phyloP scores from a whole-genome alignment of 2,113 vertebrate species.

The Taurulus bubalis region DNA sequence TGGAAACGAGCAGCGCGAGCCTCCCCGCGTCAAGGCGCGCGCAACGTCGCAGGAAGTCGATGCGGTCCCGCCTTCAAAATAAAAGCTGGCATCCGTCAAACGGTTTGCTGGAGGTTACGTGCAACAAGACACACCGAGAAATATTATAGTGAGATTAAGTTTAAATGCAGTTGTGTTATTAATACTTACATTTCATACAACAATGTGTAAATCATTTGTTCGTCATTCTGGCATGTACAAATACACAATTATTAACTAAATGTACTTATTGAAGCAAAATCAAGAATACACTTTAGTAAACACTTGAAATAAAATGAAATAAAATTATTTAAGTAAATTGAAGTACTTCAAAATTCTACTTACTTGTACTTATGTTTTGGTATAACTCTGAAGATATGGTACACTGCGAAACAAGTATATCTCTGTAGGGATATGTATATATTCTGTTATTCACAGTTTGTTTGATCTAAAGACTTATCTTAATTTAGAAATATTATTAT shows the following conservation, averaged over 20 bases:
- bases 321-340: neutral
- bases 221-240: neutral
- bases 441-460: neutral
- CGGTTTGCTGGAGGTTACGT: neutral
- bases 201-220: neutral
- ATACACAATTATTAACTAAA: too few relatives aligned
- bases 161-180: neutral
- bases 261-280: neutral
- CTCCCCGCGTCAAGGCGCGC: slow-evolving; percentile 43
- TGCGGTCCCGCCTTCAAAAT: slow-evolving; percentile 40
- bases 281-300: neutral
- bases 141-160: neutral
- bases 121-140: neutral
- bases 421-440: neutral
- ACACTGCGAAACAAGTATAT: neutral
- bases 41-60: neutral
- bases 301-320: neutral
- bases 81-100: neutral
- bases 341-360: neutral
- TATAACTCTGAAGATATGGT: neutral
- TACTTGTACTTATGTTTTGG: neutral
- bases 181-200: neutral
- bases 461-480: neutral
- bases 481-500: neutral
- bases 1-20: slow-evolving; percentile 85